These are phyloP conservation scores for Clepsis dumicolana DNA, from an alignment of 2,888 invertebrate species.

Conservation along the genomic window DNA sequence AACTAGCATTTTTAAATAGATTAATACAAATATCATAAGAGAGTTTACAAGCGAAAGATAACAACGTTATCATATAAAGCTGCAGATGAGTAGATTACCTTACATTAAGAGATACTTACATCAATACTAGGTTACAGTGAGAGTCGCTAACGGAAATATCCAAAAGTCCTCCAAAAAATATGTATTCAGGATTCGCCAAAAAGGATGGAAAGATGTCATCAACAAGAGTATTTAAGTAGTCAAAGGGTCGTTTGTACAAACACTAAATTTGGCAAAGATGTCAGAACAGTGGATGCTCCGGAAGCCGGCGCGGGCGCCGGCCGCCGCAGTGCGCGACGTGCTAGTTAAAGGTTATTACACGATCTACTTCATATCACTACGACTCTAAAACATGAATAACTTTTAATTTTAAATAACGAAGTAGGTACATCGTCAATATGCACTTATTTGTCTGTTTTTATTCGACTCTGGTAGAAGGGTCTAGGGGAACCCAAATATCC, in stretches of 20 bases:
- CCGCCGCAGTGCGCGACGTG: constrained; percentile 48
- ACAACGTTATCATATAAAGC: constrained; percentile 61
- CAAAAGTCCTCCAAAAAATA: constrained; percentile 80
- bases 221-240: constrained; percentile 47
- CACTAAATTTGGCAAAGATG: constrained; percentile 65
- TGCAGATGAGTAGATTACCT: constrained; percentile 61
- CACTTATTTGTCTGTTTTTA: constrained; percentile 54
- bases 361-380: constrained; percentile 59
- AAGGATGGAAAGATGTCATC: constrained; percentile 59
- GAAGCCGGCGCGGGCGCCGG: constrained; percentile 45
- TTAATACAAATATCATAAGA: constrained; percentile 68
- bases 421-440: constrained; percentile 47
- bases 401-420: constrained; percentile 54
- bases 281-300: constrained; percentile 46
- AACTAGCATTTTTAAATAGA: constrained; percentile 51
- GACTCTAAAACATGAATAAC: constrained; percentile 56
- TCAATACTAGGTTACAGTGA: constrained; percentile 64
- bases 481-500: constrained; percentile 19
- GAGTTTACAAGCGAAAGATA: constrained; percentile 68
- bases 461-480: constrained; percentile 29
- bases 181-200: constrained; percentile 67
- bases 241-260: constrained; percentile 57
- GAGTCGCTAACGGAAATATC: constrained; percentile 77
- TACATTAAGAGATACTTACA: constrained; percentile 62
- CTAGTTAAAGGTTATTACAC: constrained; percentile 53